Percentiles rank a stretch among this genome's conserved stretches.
phyloP scores from a whole-genome alignment of 1,140 invertebrate species.

The Lepidurus packardi region DNA sequence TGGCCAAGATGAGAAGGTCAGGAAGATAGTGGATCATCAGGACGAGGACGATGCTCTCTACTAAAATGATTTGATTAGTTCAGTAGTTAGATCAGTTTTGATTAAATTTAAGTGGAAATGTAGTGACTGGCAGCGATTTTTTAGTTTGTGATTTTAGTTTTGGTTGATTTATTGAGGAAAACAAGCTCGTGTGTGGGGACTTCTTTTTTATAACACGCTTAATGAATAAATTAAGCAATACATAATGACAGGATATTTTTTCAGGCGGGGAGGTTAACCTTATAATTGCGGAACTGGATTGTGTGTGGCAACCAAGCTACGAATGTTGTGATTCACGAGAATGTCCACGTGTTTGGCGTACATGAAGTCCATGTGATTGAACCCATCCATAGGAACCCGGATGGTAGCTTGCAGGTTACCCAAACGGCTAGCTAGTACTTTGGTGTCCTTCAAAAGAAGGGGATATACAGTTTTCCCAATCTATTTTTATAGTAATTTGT shows the following conservation, averaged over 20 bases:
- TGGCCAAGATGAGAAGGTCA: no score
- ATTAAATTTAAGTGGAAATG: no score
- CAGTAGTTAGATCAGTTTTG: no score
- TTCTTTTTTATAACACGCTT: neutral
- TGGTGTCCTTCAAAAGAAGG: conserved; percentile 50
- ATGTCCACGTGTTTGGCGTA: conserved; percentile 41
- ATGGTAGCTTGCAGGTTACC: conserved; percentile 47
- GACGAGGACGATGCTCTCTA: no score
- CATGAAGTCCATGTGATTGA: conserved; percentile 45
- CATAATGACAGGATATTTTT: neutral
- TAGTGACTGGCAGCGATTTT: no score
- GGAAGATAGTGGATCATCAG: no score
- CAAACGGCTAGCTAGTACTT: conserved; percentile 48
- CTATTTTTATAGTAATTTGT: neutral
- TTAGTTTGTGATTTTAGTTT: no score
- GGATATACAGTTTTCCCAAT: neutral
- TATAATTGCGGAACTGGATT: neutral
- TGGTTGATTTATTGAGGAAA: no score
- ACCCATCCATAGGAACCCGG: conserved; percentile 38
- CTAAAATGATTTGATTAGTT: no score
- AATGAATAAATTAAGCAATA: neutral
- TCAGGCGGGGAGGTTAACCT: neutral
- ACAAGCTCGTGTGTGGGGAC: no score
- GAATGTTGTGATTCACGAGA: conserved; percentile 34
- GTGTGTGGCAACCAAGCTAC: conserved; percentile 22